phyloP scores from a whole-genome alignment of 1,140 invertebrate genomes.

The Papilio dardanus region DNA sequence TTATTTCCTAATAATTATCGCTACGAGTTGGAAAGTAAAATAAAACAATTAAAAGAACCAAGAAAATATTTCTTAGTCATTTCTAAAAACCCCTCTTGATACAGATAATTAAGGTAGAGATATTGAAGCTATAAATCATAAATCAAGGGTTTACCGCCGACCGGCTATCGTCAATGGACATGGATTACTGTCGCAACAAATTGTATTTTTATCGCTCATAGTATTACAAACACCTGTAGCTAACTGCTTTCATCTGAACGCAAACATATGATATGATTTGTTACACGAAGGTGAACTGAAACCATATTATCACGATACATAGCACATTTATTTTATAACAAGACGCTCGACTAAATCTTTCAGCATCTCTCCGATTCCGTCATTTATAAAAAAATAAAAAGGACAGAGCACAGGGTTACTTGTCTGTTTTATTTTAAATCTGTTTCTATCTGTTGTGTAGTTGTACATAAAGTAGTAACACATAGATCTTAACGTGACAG shows the following conservation, averaged over 20 bases:
- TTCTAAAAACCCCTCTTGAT: not conserved
- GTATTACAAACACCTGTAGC: constrained; percentile 29
- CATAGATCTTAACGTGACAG: too few relatives aligned
- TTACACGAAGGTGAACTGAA: not conserved
- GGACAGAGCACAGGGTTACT: too few relatives aligned
- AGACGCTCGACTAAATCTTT: too few relatives aligned
- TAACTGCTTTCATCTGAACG: not conserved
- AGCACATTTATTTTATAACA: not conserved
- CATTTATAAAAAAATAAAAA: too few relatives aligned
- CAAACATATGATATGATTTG: not conserved
- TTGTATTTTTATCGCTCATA: constrained; percentile 17
- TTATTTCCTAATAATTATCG: not conserved
- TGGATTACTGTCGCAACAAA: constrained; percentile 16
- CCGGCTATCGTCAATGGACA: not conserved
- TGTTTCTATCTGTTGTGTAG: too few relatives aligned
- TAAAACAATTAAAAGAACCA: not conserved
- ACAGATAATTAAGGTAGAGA: not conserved
- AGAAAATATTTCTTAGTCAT: not conserved
- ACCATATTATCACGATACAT: not conserved
- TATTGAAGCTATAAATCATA: constrained; percentile 1
- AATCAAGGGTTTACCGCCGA: not conserved
- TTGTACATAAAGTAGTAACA: too few relatives aligned
- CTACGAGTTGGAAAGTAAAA: not conserved
- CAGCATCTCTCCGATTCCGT: too few relatives aligned
- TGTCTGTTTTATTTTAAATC: too few relatives aligned